These are phyloP conservation scores for Plectrocnemia conspersa DNA, from an alignment of 1,140 invertebrate species.

Conservation along the genomic window DNA sequence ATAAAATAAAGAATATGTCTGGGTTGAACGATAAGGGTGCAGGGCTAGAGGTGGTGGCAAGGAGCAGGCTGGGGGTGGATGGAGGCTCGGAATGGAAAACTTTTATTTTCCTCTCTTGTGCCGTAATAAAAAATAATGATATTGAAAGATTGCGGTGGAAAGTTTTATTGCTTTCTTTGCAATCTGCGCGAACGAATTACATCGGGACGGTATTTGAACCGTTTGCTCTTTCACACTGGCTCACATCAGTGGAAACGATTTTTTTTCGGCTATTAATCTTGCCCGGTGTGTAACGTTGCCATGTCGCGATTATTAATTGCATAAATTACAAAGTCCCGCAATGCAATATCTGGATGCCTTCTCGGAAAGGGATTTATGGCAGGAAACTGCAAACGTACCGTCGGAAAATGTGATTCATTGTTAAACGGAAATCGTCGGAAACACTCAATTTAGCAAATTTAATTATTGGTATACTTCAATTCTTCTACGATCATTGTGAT, in stretches of 20 bases:
- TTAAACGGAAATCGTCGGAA: conserved; percentile 1
- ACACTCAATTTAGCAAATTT: background rate
- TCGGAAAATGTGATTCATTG: conserved; percentile 17
- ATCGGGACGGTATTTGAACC: background rate
- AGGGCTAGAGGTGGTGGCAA: background rate
- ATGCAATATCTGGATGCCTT: conserved; percentile 12
- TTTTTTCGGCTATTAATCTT: no score
- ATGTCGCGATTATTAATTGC: conserved; percentile 2
- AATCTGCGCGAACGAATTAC: conserved; percentile 10
- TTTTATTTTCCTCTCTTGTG: conserved; percentile 34
- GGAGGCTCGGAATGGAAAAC: conserved; percentile 20
- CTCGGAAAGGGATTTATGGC: conserved; percentile 11
- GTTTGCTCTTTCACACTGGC: no score
- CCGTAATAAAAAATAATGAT: conserved; percentile 36
- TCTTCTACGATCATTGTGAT: no score
- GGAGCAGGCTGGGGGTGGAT: background rate
- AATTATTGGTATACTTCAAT: no score
- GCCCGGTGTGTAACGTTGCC: background rate
- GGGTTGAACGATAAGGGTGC: conserved; percentile 19
- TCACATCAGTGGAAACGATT: no score
- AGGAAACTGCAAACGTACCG: conserved; percentile 7
- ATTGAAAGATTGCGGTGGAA: conserved; percentile 35
- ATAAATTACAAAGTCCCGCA: conserved; percentile 10
- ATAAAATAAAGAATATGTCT: conserved; percentile 15
- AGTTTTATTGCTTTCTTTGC: conserved; percentile 33